Percentiles rank a stretch among this genome's conserved stretches.
Evolutionary conservation across 2,888 invertebrate genomes (phyloP).

Genomic region (Pasiphila rectangulata): DNA sequence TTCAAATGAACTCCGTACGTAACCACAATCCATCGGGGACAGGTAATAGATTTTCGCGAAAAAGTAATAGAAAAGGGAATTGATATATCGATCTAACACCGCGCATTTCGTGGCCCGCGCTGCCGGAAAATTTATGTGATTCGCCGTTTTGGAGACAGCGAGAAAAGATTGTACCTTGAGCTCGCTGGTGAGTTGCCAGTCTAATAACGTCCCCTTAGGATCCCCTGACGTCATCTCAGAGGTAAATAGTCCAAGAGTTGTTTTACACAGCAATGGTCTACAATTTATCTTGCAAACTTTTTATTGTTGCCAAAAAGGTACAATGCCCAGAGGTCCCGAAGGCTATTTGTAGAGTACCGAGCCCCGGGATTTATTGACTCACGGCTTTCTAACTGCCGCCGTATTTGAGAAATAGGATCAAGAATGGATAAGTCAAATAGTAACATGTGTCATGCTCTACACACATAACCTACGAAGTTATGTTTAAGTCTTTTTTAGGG

Average conservation of each 20-base stretch:
- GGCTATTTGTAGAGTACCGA: neutral
- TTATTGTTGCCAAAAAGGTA: no score
- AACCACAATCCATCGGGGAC: no score
- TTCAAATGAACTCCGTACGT: no score
- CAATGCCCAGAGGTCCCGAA: neutral
- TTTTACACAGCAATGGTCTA: no score
- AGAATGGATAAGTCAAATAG: neutral
- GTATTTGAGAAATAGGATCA: neutral
- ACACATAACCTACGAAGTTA: neutral
- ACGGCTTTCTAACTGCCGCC: no score
- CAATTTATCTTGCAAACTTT: no score
- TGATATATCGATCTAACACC: neutral
- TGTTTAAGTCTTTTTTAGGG: no score
- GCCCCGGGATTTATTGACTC: neutral
- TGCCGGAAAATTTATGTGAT: slow-evolving; percentile 42
- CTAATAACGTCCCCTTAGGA: neutral
- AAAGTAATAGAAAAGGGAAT: neutral
- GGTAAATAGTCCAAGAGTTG: no score
- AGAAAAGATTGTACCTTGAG: slow-evolving; percentile 41
- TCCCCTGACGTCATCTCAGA: no score
- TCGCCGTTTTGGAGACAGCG: slow-evolving; percentile 41
- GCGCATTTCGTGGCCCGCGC: slow-evolving; percentile 20
- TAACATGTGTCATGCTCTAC: no score
- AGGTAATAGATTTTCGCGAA: no score
- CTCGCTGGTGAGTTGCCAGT: neutral